Evolutionary conservation across 2,888 invertebrate genomes (phyloP), one percentile per base, ranked within the genome.

Genomic region (Drosophila austrosaltans): DNA sequence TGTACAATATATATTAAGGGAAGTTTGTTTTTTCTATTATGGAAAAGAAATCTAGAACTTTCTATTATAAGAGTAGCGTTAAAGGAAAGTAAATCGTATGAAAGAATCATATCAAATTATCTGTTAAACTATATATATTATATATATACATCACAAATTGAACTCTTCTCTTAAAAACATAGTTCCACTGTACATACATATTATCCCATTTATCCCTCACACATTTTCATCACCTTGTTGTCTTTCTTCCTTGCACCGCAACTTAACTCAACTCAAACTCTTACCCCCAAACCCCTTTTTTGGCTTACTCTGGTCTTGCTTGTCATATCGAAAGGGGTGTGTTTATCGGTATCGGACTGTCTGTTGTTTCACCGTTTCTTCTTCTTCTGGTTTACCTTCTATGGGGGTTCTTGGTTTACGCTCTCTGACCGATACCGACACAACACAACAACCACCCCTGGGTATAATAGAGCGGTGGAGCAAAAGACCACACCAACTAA

Each of bases 361-460:
- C 36, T 57, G 56, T 36, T 32, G 56, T 22, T 32, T 36, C 36
- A 57, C 40, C 48, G 57, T 64, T 53, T 42, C 28, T 48, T 16
- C 16, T 16, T 16, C 16, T 25, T 39, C 10, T 3, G 6, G 44
- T 20, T 44, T 20, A 20, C 44, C 20, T 48, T 44, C 22, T 20
- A 42, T 42, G 40, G n/a, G 42, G 42, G 16, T 28, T 30, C 44
- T 65, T 40, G 63, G 16, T 53, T 48, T 16, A 16, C 48, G 32
- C 39, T 57, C 57, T 57, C 57, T 57, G 71, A 75, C 44, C 32
- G 63, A 58, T 69, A 48, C 44, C 44, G 20, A 20, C 36, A 28
- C 28, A 28, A 28, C 28, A 16, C 48, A 44, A 60, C 53, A 36
- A 57, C 56, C 56, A 57, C 57, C 22, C 22, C 39, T 12, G 39